phyloP scores from a whole-genome alignment of 2,888 invertebrate species.

The Coecobrya sp. region DNA sequence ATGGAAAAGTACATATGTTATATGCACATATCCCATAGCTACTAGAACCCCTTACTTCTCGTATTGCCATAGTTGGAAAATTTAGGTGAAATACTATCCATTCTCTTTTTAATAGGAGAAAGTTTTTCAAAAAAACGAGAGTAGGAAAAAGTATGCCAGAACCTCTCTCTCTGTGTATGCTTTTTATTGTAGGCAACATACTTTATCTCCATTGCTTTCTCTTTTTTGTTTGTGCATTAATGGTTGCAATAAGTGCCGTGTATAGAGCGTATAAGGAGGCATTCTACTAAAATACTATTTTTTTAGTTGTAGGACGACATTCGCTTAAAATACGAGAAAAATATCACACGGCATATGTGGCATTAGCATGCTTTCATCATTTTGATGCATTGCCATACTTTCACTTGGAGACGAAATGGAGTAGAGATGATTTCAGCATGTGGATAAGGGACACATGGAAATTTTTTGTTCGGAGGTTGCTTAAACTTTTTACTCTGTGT shows the following conservation, averaged over 20 bases:
- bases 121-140: neutral
- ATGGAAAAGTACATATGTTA: neutral
- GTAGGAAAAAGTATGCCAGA: neutral
- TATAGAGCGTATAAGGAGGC: neutral
- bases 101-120: neutral
- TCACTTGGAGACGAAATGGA: neutral
- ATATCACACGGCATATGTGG: constrained; percentile 66
- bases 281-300: too few species aligned
- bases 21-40: neutral
- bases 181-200: neutral
- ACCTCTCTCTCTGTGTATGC: neutral
- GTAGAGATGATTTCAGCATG: constrained; percentile 28
- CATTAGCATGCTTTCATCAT: constrained; percentile 65
- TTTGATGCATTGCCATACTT: constrained; percentile 68
- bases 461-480: neutral
- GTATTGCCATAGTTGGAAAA: neutral
- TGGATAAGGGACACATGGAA: neutral
- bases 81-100: neutral
- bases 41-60: neutral
- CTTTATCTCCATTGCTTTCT: neutral
- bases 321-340: neutral
- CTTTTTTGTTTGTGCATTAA: constrained; percentile 8
- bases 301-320: neutral
- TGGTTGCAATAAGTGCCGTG: neutral
- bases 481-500: constrained; percentile 14